Evolutionary conservation across 2,888 invertebrate genomes (phyloP).

Genomic region (Eulithis testata): DNA sequence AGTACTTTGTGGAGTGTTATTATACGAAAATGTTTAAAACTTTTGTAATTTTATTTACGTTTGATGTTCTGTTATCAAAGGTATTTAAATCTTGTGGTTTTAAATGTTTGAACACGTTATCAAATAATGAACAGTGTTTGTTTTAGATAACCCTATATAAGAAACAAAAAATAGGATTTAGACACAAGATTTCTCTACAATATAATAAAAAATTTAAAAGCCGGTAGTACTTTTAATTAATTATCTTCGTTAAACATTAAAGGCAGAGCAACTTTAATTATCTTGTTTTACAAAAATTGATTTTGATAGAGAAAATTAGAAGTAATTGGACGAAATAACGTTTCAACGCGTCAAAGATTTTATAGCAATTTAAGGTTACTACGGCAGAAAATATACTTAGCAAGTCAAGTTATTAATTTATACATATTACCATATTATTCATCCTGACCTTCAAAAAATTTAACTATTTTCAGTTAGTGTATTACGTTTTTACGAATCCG

Average conservation of each 20-base stretch:
- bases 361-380: not conserved
- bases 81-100: not conserved
- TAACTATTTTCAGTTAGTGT: too few species aligned
- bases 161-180: not conserved
- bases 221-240: conserved; percentile 48
- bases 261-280: conserved; percentile 55
- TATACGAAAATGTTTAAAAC: not conserved
- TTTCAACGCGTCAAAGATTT: conserved; percentile 13
- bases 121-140: not conserved
- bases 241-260: conserved; percentile 61
- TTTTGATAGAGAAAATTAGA: conserved; percentile 36
- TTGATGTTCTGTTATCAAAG: not conserved
- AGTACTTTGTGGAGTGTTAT: not conserved
- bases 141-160: not conserved
- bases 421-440: too few species aligned
- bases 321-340: conserved; percentile 30
- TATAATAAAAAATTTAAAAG: conserved; percentile 30
- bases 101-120: not conserved
- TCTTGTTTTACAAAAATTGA: conserved; percentile 49
- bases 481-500: too few species aligned
- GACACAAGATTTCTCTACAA: not conserved
- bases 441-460: too few species aligned
- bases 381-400: too few species aligned
- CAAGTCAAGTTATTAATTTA: too few species aligned
- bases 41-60: conserved; percentile 23